These are phyloP conservation scores for Suricata suricatta DNA, from an alignment of 2,113 vertebrate genomes.

Conservation along the genomic window DNA sequence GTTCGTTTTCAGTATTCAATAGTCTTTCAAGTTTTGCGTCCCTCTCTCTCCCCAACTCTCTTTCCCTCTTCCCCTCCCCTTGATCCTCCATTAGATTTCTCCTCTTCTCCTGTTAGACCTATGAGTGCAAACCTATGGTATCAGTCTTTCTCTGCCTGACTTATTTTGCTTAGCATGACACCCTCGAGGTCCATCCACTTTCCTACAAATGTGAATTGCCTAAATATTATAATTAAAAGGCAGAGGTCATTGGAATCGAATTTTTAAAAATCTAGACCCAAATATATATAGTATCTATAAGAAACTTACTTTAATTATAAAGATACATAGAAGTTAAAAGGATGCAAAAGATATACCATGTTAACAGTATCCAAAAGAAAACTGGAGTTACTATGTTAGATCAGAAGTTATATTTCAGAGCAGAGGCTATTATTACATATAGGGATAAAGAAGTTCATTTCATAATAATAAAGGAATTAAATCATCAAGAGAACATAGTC, in stretches of 20 bases:
- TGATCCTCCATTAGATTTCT: too few species aligned
- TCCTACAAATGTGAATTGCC: background rate
- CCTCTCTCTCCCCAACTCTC: too few species aligned
- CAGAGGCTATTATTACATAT: background rate
- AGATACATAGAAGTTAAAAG: background rate
- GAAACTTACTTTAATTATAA: conserved; percentile 1
- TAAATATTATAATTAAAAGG: background rate
- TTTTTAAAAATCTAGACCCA: background rate
- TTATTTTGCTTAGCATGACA: too few species aligned
- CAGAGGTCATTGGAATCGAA: background rate
- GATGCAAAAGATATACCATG: background rate
- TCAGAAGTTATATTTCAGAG: conserved; percentile 11
- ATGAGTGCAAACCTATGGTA: too few species aligned
- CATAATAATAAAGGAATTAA: background rate
- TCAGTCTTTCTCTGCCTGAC: too few species aligned
- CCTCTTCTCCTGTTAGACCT: too few species aligned
- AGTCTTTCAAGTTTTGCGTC: too few species aligned
- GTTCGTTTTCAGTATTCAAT: too few species aligned
- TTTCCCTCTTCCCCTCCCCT: too few species aligned
- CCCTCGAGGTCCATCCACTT: too few species aligned
- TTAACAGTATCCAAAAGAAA: conserved; percentile 2
- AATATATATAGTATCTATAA: background rate
- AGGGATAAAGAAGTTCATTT: background rate
- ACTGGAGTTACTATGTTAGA: background rate
- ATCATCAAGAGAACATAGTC: background rate